Conservation (phyloP, 2,888 invertebrate species). For the Andrena dorsata region DNA sequence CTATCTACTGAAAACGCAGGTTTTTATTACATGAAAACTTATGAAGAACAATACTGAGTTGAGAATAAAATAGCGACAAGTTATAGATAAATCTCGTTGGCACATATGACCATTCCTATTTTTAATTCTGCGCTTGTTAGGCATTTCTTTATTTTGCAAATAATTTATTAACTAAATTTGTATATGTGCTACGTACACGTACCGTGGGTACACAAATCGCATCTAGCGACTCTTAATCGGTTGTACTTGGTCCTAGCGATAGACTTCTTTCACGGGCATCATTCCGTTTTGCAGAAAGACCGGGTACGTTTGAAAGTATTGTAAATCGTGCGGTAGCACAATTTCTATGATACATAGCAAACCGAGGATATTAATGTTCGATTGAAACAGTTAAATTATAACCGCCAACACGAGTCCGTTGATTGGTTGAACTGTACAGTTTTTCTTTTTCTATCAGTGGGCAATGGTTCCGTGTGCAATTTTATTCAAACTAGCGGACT, state of each 20-base stretch:
- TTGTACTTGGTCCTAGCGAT: slow-evolving; percentile 27
- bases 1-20: slow-evolving; percentile 22
- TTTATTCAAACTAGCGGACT: slow-evolving; percentile 74
- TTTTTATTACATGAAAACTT: slow-evolving; percentile 30
- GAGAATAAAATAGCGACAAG: slow-evolving; percentile 52
- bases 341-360: slow-evolving; percentile 53
- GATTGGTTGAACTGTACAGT: slow-evolving; percentile 62
- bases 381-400: slow-evolving; percentile 54
- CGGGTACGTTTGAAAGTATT: slow-evolving; percentile 37
- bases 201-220: slow-evolving; percentile 27
- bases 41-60: slow-evolving; percentile 46
- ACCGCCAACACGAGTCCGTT: slow-evolving; percentile 73
- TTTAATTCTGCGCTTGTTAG: slow-evolving; percentile 46
- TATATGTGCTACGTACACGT: slow-evolving; percentile 38
- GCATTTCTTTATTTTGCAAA: slow-evolving; percentile 50
- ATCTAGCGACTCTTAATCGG: slow-evolving; percentile 34
- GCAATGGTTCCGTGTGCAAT: slow-evolving; percentile 62
- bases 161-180: slow-evolving; percentile 60
- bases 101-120: slow-evolving; percentile 57
- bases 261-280: slow-evolving; percentile 19
- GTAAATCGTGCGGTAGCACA: slow-evolving; percentile 39
- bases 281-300: slow-evolving; percentile 24
- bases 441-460: slow-evolving; percentile 46
- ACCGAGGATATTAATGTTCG: slow-evolving; percentile 44
- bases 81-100: slow-evolving; percentile 60